A percentile compares a stretch with the other conserved stretches of the same genome.
Conservation (phyloP, 2,797 vertebrate genomes). For the Gymnopithys bicolor region DNA sequence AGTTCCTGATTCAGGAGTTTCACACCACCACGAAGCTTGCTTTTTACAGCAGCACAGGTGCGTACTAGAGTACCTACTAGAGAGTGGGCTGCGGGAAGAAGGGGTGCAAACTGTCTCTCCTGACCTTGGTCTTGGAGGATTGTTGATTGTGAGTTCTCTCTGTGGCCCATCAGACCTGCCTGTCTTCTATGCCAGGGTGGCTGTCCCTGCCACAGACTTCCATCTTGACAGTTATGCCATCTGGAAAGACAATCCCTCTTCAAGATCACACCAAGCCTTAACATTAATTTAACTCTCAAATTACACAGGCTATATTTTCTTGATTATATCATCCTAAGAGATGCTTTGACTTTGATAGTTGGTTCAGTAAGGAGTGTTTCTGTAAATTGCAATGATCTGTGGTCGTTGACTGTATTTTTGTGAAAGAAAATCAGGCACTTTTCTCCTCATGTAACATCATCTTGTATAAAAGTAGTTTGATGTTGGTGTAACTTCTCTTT, state of each 20-base stretch:
- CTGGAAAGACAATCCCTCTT: not conserved
- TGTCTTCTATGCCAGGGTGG: not conserved
- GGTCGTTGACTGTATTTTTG: not conserved
- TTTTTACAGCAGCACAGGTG: conserved; percentile 94
- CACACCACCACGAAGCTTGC: conserved; percentile 90
- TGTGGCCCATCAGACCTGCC: not conserved
- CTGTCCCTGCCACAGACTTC: not conserved
- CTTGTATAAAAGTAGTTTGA: not conserved
- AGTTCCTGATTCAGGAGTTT: conserved; percentile 94
- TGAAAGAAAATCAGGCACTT: not conserved
- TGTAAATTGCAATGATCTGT: not conserved
- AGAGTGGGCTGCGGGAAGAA: not conserved
- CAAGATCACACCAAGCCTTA: not conserved
- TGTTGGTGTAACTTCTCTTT: not conserved
- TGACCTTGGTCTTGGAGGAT: not conserved
- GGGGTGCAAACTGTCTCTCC: not conserved
- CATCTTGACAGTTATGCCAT: not conserved
- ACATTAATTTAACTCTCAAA: not conserved
- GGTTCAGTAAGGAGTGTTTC: not conserved
- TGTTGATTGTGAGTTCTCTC: not conserved
- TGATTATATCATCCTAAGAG: not conserved
- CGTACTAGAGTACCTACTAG: not conserved
- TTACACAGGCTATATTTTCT: not conserved
- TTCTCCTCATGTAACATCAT: not conserved
- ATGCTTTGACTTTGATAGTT: not conserved